Percentiles rank a stretch among this genome's conserved stretches.
phyloP scores from a whole-genome alignment of 2,797 vertebrate genomes.

The Chrysocyon brachyurus region DNA sequence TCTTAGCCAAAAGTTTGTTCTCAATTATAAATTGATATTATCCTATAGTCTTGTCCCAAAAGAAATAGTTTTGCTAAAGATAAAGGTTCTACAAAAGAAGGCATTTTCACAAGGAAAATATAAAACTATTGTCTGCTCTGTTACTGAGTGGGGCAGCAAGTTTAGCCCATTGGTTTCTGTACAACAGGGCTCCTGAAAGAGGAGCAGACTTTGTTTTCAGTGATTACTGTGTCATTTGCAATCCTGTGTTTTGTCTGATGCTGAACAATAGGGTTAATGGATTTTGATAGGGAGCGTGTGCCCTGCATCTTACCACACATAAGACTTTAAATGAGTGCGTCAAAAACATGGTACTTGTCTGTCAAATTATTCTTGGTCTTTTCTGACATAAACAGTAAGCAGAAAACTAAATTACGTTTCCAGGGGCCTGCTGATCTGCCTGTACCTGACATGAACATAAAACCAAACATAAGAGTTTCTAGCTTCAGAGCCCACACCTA shows the following conservation, averaged over 20 bases:
- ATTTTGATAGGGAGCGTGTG: not conserved
- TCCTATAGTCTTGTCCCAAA: slow-evolving; percentile 27
- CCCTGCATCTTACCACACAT: not conserved
- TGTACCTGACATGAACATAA: not conserved
- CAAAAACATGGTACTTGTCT: not conserved
- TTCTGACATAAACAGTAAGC: not conserved
- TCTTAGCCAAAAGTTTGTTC: slow-evolving; percentile 54
- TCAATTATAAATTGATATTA: slow-evolving; percentile 31
- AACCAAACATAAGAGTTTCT: not conserved
- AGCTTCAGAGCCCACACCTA: not conserved
- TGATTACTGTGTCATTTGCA: not conserved
- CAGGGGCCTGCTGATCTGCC: not conserved
- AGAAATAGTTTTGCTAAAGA: slow-evolving; percentile 23
- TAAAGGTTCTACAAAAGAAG: slow-evolving; percentile 9
- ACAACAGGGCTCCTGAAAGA: not conserved
- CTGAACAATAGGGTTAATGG: not conserved
- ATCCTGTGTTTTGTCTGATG: not conserved
- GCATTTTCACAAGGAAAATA: slow-evolving; percentile 30
- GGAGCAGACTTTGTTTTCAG: not conserved
- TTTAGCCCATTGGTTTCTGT: not conserved
- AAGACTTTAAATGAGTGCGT: not conserved
- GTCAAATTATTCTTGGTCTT: slow-evolving; percentile 27
- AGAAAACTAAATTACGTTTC: not conserved
- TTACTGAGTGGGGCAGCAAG: not conserved
- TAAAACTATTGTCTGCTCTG: not conserved